Conservation (phyloP, 2,888 invertebrate species). For the Blera fallax region DNA sequence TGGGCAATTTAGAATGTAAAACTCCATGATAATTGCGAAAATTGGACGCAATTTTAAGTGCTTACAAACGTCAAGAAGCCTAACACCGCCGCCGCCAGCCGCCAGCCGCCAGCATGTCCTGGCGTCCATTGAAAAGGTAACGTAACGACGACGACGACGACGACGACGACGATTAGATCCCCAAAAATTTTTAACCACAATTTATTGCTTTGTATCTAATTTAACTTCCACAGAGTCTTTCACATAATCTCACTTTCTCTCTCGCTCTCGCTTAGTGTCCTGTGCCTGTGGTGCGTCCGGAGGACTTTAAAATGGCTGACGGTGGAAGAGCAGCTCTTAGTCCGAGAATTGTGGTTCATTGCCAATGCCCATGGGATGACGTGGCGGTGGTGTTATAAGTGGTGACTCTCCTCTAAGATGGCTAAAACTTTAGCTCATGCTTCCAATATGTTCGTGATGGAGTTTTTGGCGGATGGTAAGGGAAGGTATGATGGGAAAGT, state of each 20-base stretch:
- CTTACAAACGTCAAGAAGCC: slow-evolving; percentile 57
- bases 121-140: neutral
- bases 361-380: slow-evolving; percentile 35
- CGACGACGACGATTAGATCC: slow-evolving; percentile 68
- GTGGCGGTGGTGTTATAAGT: neutral
- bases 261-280: slow-evolving; percentile 8
- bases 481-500: neutral
- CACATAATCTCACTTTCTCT: slow-evolving; percentile 36
- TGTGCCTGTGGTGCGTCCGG: neutral
- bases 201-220: slow-evolving; percentile 75
- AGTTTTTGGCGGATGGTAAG: neutral
- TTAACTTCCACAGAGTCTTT: slow-evolving; percentile 69
- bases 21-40: slow-evolving; percentile 70
- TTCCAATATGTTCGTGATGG: slow-evolving; percentile 36
- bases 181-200: slow-evolving; percentile 71
- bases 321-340: neutral
- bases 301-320: slow-evolving; percentile 17
- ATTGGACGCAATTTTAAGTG: slow-evolving; percentile 70
- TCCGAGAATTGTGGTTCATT: slow-evolving; percentile 49
- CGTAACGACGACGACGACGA: slow-evolving; percentile 7
- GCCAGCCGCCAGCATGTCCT: neutral
- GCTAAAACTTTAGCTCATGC: slow-evolving; percentile 58
- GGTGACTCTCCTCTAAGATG: slow-evolving; percentile 40
- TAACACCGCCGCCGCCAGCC: neutral
- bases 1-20: slow-evolving; percentile 71